Percentiles rank a stretch among this genome's conserved stretches.
These are phyloP conservation scores for Mastomys coucha DNA, from an alignment of 2,113 vertebrate genomes.

Conservation along the genomic window DNA sequence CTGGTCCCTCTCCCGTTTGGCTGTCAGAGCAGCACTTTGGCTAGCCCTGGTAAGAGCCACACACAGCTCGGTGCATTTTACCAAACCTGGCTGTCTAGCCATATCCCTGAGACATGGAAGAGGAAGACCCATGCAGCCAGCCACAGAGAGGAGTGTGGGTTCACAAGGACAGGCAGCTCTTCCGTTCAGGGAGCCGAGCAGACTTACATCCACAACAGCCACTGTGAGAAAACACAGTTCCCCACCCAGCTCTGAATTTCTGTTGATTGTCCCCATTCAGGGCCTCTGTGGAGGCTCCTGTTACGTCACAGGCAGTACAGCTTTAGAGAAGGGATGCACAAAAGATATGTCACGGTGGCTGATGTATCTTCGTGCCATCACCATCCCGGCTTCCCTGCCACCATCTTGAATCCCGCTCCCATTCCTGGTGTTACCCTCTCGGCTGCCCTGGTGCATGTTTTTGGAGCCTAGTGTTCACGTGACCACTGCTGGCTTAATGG, in stretches of 20 bases:
- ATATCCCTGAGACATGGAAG: fast-evolving
- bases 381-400: not conserved
- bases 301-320: fast-evolving
- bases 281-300: fast-evolving
- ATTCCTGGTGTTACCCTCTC: not conserved
- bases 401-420: not conserved
- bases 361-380: not conserved
- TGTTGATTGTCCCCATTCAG: not conserved
- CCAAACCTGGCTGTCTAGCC: not conserved
- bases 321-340: not conserved
- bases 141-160: not conserved
- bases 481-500: not conserved
- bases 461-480: not conserved
- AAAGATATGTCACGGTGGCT: fast-evolving
- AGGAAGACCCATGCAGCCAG: fast-evolving
- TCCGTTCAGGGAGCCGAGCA: not conserved
- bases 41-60: not conserved
- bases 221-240: not conserved
- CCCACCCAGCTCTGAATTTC: not conserved
- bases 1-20: not conserved
- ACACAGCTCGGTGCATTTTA: not conserved
- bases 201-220: not conserved
- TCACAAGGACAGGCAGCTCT: constrained; percentile 44
- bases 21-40: not conserved
- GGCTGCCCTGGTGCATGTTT: not conserved